These are phyloP conservation scores for Ophion ellenae DNA, from an alignment of 2,888 invertebrate species.

Conservation along the genomic window DNA sequence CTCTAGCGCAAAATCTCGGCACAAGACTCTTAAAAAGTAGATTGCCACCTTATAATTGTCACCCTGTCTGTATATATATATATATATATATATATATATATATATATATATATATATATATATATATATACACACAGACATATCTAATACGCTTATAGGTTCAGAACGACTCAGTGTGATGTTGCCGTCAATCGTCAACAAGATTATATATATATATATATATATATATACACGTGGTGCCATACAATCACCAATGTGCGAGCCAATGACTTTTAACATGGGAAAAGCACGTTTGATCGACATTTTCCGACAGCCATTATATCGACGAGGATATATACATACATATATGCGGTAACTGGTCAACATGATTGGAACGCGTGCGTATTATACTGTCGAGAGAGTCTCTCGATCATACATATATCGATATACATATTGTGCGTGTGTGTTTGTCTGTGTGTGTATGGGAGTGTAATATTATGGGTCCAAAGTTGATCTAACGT, in stretches of 20 bases:
- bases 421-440: neutral
- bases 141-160: too few relatives aligned
- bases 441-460: too few relatives aligned
- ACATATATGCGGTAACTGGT: conserved; percentile 19
- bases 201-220: neutral
- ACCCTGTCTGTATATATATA: too few relatives aligned
- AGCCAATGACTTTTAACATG: conserved; percentile 59
- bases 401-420: conserved; percentile 1
- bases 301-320: conserved; percentile 62
- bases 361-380: conserved; percentile 38
- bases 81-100: too few relatives aligned
- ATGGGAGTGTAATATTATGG: neutral
- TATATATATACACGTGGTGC: neutral
- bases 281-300: conserved; percentile 66
- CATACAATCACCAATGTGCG: conserved; percentile 28
- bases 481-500: conserved; percentile 24
- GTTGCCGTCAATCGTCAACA: conserved; percentile 7
- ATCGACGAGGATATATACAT: conserved; percentile 19
- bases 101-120: too few relatives aligned
- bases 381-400: conserved; percentile 25
- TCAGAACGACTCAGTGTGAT: neutral
- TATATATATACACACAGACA: too few relatives aligned
- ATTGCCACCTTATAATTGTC: too few relatives aligned
- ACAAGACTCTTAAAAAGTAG: too few relatives aligned
- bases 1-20: too few relatives aligned